phyloP scores from a whole-genome alignment of 2,113 vertebrate genomes.

The Muntiacus reevesi region DNA sequence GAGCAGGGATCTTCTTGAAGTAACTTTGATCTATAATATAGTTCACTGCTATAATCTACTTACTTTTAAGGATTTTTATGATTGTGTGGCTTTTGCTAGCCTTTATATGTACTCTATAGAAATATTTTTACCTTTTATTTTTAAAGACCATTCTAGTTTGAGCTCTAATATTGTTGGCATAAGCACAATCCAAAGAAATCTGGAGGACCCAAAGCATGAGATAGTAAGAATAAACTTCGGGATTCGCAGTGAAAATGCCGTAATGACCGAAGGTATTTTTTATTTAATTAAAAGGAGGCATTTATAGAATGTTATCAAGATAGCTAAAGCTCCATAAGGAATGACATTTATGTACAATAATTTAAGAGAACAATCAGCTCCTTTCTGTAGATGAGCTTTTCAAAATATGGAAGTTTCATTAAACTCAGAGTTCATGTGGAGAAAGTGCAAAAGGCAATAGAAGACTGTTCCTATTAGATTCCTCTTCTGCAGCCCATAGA shows the following conservation, averaged over 20 bases:
- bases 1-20: background rate
- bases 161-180: background rate
- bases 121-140: background rate
- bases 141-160: slow-evolving; percentile 2
- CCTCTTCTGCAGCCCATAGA: background rate
- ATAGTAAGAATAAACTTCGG: background rate
- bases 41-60: background rate
- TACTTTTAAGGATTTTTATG: background rate
- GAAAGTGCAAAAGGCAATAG: background rate
- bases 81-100: background rate
- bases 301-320: background rate
- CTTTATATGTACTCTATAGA: background rate
- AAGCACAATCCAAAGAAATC: background rate
- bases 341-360: background rate
- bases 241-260: background rate
- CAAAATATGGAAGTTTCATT: background rate
- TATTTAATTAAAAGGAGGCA: background rate
- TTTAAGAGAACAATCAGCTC: background rate
- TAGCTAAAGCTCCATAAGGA: background rate
- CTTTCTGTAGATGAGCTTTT: background rate
- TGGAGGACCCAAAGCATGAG: background rate
- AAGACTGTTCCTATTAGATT: background rate
- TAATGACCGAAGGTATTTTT: background rate
- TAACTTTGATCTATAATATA: background rate
- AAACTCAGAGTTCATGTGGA: background rate